These are phyloP conservation scores for Chiroxiphia lanceolata DNA, from an alignment of 2,797 vertebrate species.

Conservation along the genomic window DNA sequence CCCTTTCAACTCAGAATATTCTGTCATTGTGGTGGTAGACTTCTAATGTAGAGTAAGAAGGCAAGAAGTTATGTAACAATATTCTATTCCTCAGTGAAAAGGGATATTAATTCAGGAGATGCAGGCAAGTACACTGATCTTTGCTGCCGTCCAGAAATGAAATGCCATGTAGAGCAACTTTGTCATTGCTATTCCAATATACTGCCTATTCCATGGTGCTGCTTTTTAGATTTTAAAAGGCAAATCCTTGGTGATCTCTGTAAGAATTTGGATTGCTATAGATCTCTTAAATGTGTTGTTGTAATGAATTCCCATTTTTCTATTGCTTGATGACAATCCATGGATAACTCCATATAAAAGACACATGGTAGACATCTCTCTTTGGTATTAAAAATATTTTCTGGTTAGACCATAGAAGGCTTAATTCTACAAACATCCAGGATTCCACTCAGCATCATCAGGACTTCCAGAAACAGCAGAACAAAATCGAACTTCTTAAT, in stretches of 20 bases:
- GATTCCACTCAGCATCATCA: background rate
- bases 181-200: slow-evolving; percentile 16
- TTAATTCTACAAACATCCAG: background rate
- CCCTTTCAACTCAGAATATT: background rate
- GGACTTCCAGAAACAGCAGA: background rate
- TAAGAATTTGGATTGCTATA: background rate
- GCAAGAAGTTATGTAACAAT: background rate
- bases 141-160: slow-evolving; percentile 59
- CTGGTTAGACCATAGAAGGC: background rate
- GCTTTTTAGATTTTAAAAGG: slow-evolving; percentile 20
- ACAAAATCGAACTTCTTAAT: background rate
- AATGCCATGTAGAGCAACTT: slow-evolving; percentile 57
- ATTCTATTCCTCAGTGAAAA: slow-evolving; percentile 28
- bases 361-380: background rate
- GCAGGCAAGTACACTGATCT: slow-evolving; percentile 67
- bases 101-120: slow-evolving; percentile 60
- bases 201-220: background rate
- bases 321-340: background rate
- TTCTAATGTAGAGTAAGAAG: slow-evolving; percentile 15
- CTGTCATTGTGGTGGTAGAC: background rate
- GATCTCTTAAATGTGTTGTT: background rate
- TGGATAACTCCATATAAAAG: background rate
- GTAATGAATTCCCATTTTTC: background rate
- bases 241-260: background rate
- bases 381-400: background rate